Evolutionary conservation across 2,888 invertebrate species (phyloP).

Genomic region (Ischnus inquisitorius): DNA sequence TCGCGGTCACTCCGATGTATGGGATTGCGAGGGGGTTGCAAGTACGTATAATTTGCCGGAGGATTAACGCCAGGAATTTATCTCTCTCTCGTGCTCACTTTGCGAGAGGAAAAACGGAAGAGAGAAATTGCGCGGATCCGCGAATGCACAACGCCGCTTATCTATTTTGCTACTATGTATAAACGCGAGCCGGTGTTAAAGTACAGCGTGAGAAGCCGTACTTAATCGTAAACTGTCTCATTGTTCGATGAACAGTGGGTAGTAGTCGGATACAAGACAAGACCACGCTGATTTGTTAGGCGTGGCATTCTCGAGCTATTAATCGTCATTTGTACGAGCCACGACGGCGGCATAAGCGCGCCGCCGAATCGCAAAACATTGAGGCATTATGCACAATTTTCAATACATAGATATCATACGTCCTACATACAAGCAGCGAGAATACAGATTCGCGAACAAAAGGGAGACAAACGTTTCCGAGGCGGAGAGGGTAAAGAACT

Average conservation of each 20-base stretch:
- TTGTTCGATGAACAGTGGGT: constrained; percentile 49
- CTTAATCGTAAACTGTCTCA: constrained; percentile 65
- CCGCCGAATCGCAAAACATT: constrained; percentile 52
- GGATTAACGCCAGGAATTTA: constrained; percentile 57
- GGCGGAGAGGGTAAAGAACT: not conserved
- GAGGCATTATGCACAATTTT: constrained; percentile 30
- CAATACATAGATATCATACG: not conserved
- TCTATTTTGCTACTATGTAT: not conserved
- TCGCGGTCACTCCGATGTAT: constrained; percentile 22
- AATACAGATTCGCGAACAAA: constrained; percentile 11
- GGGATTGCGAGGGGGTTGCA: not conserved
- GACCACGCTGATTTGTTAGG: constrained; percentile 52
- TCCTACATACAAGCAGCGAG: not conserved
- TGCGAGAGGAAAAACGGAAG: constrained; percentile 27
- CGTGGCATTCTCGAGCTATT: constrained; percentile 56
- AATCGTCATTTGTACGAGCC: constrained; percentile 61
- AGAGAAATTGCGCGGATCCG: constrained; percentile 33
- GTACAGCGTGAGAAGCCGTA: constrained; percentile 60
- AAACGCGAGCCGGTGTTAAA: not conserved
- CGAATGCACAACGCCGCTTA: constrained; percentile 11
- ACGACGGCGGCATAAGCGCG: constrained; percentile 39
- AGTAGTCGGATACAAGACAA: constrained; percentile 7
- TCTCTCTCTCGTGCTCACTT: constrained; percentile 1
- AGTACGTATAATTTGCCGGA: constrained; percentile 54
- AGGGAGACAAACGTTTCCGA: constrained; percentile 34